Conservation (phyloP, 92 coral and sea anemone species). For the Plumapathes pennacea region DNA sequence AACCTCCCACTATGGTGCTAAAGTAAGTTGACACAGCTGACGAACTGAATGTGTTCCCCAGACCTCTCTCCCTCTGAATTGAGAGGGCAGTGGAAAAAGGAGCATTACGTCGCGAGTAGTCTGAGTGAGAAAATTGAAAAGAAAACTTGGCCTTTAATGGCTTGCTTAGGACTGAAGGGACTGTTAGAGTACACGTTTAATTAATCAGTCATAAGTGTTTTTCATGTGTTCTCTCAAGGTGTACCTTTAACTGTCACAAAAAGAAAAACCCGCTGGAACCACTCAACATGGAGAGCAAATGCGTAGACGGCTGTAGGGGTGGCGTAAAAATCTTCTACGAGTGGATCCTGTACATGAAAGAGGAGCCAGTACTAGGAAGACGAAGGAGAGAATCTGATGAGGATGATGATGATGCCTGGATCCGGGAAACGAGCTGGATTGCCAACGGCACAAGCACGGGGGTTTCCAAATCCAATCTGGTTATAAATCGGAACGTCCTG, state of each 20-base stretch:
- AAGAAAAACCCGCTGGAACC: constrained; percentile 76
- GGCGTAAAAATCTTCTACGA: constrained; percentile 58
- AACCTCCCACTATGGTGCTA: constrained; percentile 83
- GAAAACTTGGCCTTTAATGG: no score
- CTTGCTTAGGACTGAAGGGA: no score
- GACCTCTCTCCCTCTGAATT: no score
- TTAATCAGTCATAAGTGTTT: no score
- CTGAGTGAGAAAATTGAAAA: no score
- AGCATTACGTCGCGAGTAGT: no score
- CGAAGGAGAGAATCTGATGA: constrained; percentile 14
- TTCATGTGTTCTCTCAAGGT: constrained; percentile 23
- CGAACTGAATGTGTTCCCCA: no score
- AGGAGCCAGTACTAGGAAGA: constrained; percentile 29
- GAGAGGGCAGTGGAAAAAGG: no score
- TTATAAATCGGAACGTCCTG: constrained; percentile 53
- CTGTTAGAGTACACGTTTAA: no score
- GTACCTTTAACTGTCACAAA: constrained; percentile 62
- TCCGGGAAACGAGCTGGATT: constrained; percentile 47
- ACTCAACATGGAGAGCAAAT: constrained; percentile 68
- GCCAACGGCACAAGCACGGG: constrained; percentile 68
- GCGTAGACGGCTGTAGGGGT: constrained; percentile 65
- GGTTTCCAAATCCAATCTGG: constrained; percentile 46
- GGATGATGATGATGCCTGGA: constrained; percentile 35
- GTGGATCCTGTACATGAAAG: constrained; percentile 59
- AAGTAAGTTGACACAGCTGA: constrained; percentile 64